phyloP scores from a whole-genome alignment of 2,888 invertebrate species.

The Drosophila stalkeri region DNA sequence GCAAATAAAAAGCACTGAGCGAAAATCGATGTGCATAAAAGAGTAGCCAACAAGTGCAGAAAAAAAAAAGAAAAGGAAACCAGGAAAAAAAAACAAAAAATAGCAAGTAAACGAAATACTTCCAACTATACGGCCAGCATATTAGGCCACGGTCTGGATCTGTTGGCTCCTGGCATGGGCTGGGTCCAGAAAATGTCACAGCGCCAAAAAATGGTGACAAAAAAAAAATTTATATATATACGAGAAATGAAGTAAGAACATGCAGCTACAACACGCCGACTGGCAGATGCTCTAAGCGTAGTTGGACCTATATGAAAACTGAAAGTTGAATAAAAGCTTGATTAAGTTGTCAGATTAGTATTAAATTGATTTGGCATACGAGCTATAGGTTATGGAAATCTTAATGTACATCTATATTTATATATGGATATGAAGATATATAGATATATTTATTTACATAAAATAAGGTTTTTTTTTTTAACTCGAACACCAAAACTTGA shows the following conservation, averaged over 20 bases:
- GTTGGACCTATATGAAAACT: too few relatives aligned
- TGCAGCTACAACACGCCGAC: not conserved
- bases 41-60: conserved; percentile 77
- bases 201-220: conserved; percentile 51
- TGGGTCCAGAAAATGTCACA: conserved; percentile 53
- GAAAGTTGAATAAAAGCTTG: too few relatives aligned
- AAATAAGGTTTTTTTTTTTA: too few relatives aligned
- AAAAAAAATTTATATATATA: conserved; percentile 15
- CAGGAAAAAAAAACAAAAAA: not conserved
- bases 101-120: conserved; percentile 11
- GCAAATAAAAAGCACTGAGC: conserved; percentile 82
- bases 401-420: too few relatives aligned
- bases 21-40: conserved; percentile 80
- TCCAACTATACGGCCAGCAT: conserved; percentile 35
- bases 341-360: too few relatives aligned
- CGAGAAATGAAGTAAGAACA: conserved; percentile 2
- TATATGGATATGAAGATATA: too few relatives aligned
- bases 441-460: too few relatives aligned
- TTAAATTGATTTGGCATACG: too few relatives aligned
- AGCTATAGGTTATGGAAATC: too few relatives aligned
- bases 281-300: not conserved
- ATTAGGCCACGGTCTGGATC: conserved; percentile 51
- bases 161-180: conserved; percentile 4
- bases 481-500: too few relatives aligned
- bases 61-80: conserved; percentile 15